Percentiles rank a stretch among this genome's conserved stretches.
Conservation (phyloP, 2,113 vertebrate genomes). For the Cheilinus undulatus region DNA sequence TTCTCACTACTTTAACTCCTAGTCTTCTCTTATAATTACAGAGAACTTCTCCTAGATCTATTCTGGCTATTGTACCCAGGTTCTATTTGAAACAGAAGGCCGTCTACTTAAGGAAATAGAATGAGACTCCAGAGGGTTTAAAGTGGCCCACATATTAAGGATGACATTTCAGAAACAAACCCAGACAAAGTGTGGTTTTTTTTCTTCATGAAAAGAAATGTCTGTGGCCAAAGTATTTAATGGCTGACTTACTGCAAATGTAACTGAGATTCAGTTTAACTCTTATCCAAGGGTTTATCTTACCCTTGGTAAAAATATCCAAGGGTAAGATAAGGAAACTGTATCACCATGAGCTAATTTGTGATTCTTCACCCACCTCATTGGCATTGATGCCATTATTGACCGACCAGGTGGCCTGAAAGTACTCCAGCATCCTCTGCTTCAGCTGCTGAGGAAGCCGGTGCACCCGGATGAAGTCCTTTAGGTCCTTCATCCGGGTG, state of each 20-base stretch:
- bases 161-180: constrained; percentile 40
- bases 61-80: constrained; percentile 27
- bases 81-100: constrained; percentile 48
- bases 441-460: constrained; percentile 95
- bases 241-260: not conserved
- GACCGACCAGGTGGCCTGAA: constrained; percentile 98
- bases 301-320: not conserved
- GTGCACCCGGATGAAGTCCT: constrained; percentile 96
- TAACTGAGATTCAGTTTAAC: not conserved
- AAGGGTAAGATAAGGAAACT: not conserved
- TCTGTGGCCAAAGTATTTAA: constrained; percentile 1
- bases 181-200: not conserved
- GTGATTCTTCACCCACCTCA: constrained; percentile 82
- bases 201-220: not conserved
- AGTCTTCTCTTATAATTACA: constrained; percentile 45
- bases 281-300: too few species aligned
- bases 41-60: constrained; percentile 26
- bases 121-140: constrained; percentile 46
- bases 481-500: constrained; percentile 96
- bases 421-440: constrained; percentile 96
- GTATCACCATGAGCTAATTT: not conserved
- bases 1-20: constrained; percentile 53
- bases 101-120: constrained; percentile 60
- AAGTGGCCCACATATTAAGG: constrained; percentile 52
- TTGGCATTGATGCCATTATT: constrained; percentile 97